These are phyloP conservation scores for Jacana jacana DNA, from an alignment of 2,113 vertebrate genomes.

Conservation along the genomic window DNA sequence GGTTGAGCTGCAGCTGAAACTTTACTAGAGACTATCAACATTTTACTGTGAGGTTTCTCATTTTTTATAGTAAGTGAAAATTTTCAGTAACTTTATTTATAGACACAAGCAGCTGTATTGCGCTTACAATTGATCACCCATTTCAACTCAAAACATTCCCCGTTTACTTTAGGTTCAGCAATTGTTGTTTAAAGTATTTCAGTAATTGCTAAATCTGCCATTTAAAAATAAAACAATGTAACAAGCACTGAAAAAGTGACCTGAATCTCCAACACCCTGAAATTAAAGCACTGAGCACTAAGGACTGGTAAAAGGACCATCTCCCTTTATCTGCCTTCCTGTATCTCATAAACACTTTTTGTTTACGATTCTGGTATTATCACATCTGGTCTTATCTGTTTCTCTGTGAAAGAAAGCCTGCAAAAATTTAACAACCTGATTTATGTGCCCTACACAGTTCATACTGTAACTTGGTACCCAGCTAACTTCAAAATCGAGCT, in stretches of 20 bases:
- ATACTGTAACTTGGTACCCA: neutral
- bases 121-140: neutral
- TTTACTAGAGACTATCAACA: neutral
- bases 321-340: neutral
- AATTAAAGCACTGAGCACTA: neutral
- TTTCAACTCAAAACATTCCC: neutral
- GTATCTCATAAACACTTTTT: constrained; percentile 14
- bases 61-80: neutral
- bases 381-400: neutral
- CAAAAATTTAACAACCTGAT: neutral
- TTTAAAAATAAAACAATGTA: neutral
- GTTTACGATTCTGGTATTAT: neutral
- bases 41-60: neutral
- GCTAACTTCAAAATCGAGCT: neutral
- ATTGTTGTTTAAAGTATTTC: neutral
- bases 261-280: neutral
- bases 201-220: neutral
- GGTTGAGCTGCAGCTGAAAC: neutral
- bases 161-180: neutral
- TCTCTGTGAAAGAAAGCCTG: neutral
- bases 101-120: neutral
- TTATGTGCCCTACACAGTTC: neutral
- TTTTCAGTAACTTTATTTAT: neutral
- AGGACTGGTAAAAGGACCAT: neutral
- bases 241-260: neutral